Conservation (phyloP, 2,888 invertebrate genomes). For the Agrypnus murinus region DNA sequence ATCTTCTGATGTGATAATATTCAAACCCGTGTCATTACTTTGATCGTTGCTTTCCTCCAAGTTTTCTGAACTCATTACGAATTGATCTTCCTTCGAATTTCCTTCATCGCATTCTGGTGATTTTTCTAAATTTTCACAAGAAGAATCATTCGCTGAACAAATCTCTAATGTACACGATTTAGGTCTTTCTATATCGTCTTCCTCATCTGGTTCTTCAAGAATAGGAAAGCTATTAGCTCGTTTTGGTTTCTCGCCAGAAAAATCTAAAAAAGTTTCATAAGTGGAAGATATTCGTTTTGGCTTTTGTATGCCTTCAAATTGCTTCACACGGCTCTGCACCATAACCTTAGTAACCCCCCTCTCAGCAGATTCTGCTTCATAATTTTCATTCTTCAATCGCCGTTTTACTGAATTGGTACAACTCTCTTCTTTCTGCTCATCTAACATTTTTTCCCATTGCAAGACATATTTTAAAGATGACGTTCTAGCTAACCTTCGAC, state of each 20-base stretch:
- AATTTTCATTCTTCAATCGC: neutral
- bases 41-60: no score
- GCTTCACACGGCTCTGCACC: slow-evolving; percentile 32
- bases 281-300: slow-evolving; percentile 39
- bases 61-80: no score
- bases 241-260: slow-evolving; percentile 12
- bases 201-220: slow-evolving; percentile 23
- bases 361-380: neutral
- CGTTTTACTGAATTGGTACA: slow-evolving; percentile 11
- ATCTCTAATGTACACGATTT: no score
- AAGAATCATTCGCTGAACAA: no score
- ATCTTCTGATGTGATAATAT: no score
- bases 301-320: slow-evolving; percentile 39
- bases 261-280: slow-evolving; percentile 39
- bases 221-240: slow-evolving; percentile 25
- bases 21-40: no score
- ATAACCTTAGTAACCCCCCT: slow-evolving; percentile 24
- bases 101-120: no score
- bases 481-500: neutral
- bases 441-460: slow-evolving; percentile 42
- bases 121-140: no score
- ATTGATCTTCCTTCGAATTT: no score
- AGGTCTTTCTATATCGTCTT: neutral
- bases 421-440: slow-evolving; percentile 26
- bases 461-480: slow-evolving; percentile 35